These are phyloP conservation scores for Trachythela sp. DNA, from an alignment of 64 coral and sea anemone genomes.

Conservation along the genomic window DNA sequence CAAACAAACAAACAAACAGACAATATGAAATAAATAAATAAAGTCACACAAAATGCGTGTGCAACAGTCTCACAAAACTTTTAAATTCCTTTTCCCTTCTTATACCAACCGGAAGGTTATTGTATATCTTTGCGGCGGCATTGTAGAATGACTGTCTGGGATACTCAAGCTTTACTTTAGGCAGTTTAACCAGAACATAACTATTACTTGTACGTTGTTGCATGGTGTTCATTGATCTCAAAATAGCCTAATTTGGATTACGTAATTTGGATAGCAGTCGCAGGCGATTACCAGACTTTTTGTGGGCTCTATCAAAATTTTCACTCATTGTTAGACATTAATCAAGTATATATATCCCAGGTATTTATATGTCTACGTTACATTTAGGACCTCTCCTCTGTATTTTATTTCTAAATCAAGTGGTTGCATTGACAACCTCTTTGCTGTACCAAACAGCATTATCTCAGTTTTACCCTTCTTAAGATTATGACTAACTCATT, in stretches of 20 bases:
- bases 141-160: neutral
- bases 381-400: neutral
- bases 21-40: too few relatives aligned
- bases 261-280: neutral
- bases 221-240: neutral
- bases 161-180: constrained; percentile 11
- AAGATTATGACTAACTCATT: neutral
- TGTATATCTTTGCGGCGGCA: neutral
- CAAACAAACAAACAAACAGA: too few relatives aligned
- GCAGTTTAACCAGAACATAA: neutral
- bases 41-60: too few relatives aligned
- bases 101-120: neutral
- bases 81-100: neutral
- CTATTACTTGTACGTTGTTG: neutral
- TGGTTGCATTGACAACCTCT: neutral
- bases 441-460: neutral
- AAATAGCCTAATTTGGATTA: neutral
- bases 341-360: neutral
- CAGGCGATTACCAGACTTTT: neutral
- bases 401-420: neutral
- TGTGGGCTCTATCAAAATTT: neutral
- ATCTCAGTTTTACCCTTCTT: neutral
- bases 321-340: neutral
- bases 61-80: too few relatives aligned
- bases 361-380: neutral